Base-by-base conservation (phyloP, 2,888 invertebrate genomes). In the Tribolium freemani region DNA sequence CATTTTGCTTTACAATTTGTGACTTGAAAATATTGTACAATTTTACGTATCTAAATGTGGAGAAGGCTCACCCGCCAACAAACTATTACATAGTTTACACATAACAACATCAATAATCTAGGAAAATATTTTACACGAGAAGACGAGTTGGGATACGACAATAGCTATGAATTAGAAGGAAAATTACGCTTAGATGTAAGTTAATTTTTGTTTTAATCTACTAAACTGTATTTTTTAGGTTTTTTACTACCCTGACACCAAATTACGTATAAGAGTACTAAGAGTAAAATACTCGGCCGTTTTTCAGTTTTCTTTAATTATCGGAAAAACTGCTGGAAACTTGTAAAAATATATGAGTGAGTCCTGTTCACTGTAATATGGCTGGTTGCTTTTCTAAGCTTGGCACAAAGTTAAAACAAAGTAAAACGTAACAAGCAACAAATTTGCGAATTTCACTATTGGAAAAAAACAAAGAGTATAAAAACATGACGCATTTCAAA, bases 181-280 rank as follows among this genome's bases (percentile, higher is more conserved):
- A 68, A 73, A 72, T 75, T 77, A 75, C 77, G 74, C 71, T 74
- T 75, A 75, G 58, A 72, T 69, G 76, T 75, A 77, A 76, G 77
- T 77, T 79, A 78, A 76, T 78, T 80, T 79, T 77, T 76, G 77
- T 81, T 76, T 76, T 57, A 57, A 75, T 66, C 73, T 84, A 83
- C 81, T 83, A 82, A 81, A 83, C 78, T 81, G 82, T 81, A 83
- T 81, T 82, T 81, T 82, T 80, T 81, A 80, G 79, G 81, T 85
- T 85, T 85, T 89, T 85, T 89, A 70, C 91, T 90, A 93, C 93
- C 93, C 93, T 93, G 93, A 93, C 93, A 93, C 91, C 91, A 93
- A 93, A 92, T 93, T 93, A 93, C 93, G 93, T 93, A 93, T 93
- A 91, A 92, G 91, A 81, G 92, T 92, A 92, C 92, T 89, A 88